Evolutionary conservation across 2,113 vertebrate genomes (phyloP), one percentile per base, ranked within the genome.

Genomic region (Stigmatopora argus): DNA sequence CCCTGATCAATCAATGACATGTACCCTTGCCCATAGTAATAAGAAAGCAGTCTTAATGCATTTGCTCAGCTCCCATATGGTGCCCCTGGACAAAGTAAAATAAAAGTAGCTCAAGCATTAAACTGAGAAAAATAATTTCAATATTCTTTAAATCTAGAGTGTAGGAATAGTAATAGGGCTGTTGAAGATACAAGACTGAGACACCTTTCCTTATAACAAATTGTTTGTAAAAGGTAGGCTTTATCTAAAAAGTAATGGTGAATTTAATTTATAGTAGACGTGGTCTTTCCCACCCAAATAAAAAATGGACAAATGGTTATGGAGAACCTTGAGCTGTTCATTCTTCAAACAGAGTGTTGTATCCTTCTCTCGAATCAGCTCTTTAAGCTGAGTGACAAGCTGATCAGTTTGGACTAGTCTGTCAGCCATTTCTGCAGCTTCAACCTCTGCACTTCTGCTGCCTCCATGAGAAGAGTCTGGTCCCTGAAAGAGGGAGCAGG

Each of bases 311-410:
- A 10, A 21, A 53, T 21, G 3, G 10, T 35, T 58, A 58, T 17
- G 4, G 2, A 7, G 3, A 31, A 95, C 94, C 93, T 94, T 94
- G 0, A 94, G 81, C 66, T 93, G 90, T 4, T 93, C 91, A 10
- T 95, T 92, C 85, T 92, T 94, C 65, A 74, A 69, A 10, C 44
- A 70, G 17, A 96, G 91, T 13, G 85, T 80, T 18, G 86, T 85
- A 68, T 96, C 94, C 69, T 94, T 96, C 71, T 95, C 93, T 48
- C 92, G 82, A 82, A 95, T 90, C 65, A 95, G 77, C 74, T 93
- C 93, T 76, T 96, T 96, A 2, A 96, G 90, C 80, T 95, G 94
- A 7, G 83, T 8, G 59, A 94, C 92, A 4, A 96, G 91, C 80
- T 92, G 93, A 73, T 96, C 85, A 0, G 91, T 95, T 44, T 92